A percentile compares a stretch with the other conserved stretches of the same genome.
These are phyloP conservation scores for Poecilobothrus nobilitatus DNA, from an alignment of 2,888 invertebrate species.

Conservation along the genomic window DNA sequence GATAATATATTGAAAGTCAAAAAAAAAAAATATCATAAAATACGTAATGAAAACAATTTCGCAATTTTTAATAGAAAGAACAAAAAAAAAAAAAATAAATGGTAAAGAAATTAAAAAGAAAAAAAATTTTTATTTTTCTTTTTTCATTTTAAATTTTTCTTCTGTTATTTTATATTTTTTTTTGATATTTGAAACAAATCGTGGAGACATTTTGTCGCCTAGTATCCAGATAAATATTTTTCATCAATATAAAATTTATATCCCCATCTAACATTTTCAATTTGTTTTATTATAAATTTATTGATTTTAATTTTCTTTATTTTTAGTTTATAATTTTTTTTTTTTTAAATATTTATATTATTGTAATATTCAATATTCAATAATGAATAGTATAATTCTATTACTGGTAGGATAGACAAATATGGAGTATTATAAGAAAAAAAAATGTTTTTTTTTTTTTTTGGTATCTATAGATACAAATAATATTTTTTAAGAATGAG, in stretches of 20 bases:
- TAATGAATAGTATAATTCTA: too few relatives aligned
- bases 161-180: not conserved
- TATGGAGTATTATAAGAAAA: too few relatives aligned
- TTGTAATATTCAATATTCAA: not conserved
- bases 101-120: too few relatives aligned
- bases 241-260: not conserved
- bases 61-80: too few relatives aligned
- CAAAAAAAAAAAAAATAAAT: not conserved
- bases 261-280: not conserved
- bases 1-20: too few relatives aligned
- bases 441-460: too few relatives aligned
- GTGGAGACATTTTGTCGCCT: slow-evolving; percentile 10
- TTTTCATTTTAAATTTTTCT: not conserved
- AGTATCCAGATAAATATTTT: slow-evolving; percentile 5
- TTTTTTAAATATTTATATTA: not conserved
- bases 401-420: too few relatives aligned
- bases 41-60: too few relatives aligned
- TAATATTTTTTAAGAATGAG: not conserved
- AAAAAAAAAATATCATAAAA: too few relatives aligned
- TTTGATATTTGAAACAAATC: not conserved
- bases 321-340: not conserved
- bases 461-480: too few relatives aligned
- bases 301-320: slow-evolving; percentile 1
- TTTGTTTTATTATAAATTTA: slow-evolving; percentile 1
- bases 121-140: not conserved